Evolutionary conservation across 64 coral and sea anemone genomes (phyloP).

Genomic region (Platygyra sinensis): DNA sequence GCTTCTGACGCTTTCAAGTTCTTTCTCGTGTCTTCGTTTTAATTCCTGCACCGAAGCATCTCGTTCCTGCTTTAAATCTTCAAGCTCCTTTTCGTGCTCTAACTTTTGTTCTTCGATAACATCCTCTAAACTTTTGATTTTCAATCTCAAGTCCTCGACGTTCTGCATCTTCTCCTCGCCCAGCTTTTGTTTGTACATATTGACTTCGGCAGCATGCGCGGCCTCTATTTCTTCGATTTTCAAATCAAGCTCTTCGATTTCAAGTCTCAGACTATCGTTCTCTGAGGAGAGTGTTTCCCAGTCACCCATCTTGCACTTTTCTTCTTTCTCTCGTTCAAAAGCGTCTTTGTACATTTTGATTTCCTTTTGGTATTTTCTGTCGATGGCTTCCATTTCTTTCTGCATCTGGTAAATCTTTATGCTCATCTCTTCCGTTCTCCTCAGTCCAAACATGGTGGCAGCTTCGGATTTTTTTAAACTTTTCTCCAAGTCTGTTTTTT

Average conservation of each 20-base stretch:
- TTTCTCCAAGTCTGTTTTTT: conserved; percentile 81
- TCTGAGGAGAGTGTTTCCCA: conserved; percentile 52
- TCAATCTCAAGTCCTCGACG: conserved; percentile 63
- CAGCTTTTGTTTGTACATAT: conserved; percentile 90
- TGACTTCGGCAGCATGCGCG: conserved; percentile 64
- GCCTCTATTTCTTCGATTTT: conserved; percentile 83
- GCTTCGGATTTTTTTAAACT: conserved; percentile 87
- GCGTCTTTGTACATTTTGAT: conserved; percentile 92
- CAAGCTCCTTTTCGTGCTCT: conserved; percentile 75
- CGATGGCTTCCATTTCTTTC: conserved; percentile 95
- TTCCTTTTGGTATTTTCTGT: conserved; percentile 87
- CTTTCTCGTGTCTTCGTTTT: conserved; percentile 38
- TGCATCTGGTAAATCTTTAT: conserved; percentile 99
- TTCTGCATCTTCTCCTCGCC: conserved; percentile 71
- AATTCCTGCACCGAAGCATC: conserved; percentile 30
- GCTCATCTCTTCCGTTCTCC: conserved; percentile 97
- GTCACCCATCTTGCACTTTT: conserved; percentile 35
- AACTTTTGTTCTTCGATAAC: conserved; percentile 91
- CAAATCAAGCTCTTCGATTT: conserved; percentile 75
- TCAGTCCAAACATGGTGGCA: conserved; percentile 88
- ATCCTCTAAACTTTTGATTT: conserved; percentile 87
- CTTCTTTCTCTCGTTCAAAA: conserved; percentile 80
- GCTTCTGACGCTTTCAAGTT: background rate
- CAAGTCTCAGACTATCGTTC: conserved; percentile 76
- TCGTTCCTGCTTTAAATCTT: conserved; percentile 35